Evolutionary conservation across 2,797 vertebrate species (phyloP).

Genomic region (Sebastes goodei): DNA sequence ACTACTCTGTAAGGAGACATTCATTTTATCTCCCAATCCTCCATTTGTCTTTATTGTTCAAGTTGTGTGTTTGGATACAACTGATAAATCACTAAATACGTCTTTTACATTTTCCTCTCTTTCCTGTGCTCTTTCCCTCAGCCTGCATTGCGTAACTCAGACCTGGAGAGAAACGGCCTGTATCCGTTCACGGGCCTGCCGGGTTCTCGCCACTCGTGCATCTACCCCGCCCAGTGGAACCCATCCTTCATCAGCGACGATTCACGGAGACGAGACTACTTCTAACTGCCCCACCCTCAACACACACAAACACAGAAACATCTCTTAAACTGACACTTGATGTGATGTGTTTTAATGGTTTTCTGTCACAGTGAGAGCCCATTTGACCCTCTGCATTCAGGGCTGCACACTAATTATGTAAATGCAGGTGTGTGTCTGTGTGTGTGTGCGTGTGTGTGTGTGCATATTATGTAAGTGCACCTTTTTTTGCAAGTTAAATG

Average conservation of each 20-base stretch:
- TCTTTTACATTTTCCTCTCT: not conserved
- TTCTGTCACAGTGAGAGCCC: not conserved
- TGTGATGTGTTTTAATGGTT: not conserved
- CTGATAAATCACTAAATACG: not conserved
- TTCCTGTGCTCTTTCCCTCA: constrained; percentile 49
- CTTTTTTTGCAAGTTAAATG: constrained; percentile 59
- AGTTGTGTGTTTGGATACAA: not conserved
- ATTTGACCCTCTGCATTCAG: constrained; percentile 21
- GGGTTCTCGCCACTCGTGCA: constrained; percentile 96
- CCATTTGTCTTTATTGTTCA: not conserved
- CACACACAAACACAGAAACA: not conserved
- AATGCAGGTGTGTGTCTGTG: constrained; percentile 9
- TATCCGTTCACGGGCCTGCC: constrained; percentile 94
- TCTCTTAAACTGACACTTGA: not conserved
- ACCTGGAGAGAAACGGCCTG: constrained; percentile 94
- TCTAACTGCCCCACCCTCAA: constrained; percentile 76
- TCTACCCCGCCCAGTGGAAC: constrained; percentile 97
- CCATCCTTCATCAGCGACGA: constrained; percentile 96
- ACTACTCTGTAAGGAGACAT: constrained; percentile 89
- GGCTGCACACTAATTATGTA: constrained; percentile 7
- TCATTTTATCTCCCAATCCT: not conserved
- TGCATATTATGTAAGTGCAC: constrained; percentile 1
- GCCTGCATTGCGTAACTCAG: constrained; percentile 92
- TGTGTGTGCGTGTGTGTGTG: not conserved
- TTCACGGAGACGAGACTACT: constrained; percentile 95